These are phyloP conservation scores for Axinella damicornis DNA, from an alignment of 37 sponge, comb jelly and placozoan species.

Conservation along the genomic window DNA sequence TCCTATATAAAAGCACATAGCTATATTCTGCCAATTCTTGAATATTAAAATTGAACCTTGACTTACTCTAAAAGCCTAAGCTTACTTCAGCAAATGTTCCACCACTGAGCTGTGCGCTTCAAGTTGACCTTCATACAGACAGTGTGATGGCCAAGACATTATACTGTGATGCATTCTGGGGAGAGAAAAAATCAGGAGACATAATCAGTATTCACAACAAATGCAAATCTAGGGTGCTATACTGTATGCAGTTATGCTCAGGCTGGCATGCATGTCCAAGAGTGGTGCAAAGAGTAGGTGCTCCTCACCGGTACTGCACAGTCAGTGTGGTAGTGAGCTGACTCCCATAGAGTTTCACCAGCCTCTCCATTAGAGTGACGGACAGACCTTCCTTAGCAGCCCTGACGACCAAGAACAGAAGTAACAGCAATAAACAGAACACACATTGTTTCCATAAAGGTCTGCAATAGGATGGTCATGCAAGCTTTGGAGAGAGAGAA, in stretches of 20 bases:
- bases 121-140: constrained; percentile 69
- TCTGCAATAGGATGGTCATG: too few relatives aligned
- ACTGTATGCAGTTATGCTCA: too few relatives aligned
- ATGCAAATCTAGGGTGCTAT: too few relatives aligned
- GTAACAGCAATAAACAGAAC: background rate
- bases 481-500: too few relatives aligned
- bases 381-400: constrained; percentile 82
- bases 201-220: too few relatives aligned
- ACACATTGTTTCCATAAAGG: too few relatives aligned
- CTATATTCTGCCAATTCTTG: too few relatives aligned
- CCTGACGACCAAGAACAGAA: constrained; percentile 32
- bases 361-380: constrained; percentile 87
- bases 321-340: constrained; percentile 47
- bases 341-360: constrained; percentile 52
- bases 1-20: too few relatives aligned
- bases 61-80: background rate
- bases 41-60: too few relatives aligned
- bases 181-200: too few relatives aligned
- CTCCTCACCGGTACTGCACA: constrained; percentile 75
- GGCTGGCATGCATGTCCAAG: too few relatives aligned
- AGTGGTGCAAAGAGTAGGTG: too few relatives aligned
- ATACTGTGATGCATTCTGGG: constrained; percentile 83
- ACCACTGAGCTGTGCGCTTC: constrained; percentile 76
- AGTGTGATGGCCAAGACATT: constrained; percentile 88
- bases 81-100: constrained; percentile 68